Base-by-base conservation (phyloP, 2,113 vertebrate genomes). In the Gasterosteus nipponicus region DNA sequence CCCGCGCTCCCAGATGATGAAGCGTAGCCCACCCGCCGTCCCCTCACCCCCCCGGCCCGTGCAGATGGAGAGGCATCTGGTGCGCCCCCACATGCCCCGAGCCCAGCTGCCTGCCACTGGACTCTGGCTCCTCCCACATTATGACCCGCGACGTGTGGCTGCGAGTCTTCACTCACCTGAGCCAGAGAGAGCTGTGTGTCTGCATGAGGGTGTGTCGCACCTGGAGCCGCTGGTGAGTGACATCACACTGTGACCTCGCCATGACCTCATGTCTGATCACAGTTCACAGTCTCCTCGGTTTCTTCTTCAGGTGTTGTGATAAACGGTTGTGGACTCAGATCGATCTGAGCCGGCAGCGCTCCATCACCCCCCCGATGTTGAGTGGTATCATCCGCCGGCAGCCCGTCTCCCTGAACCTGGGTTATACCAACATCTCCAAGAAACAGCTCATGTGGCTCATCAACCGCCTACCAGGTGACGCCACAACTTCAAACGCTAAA, bases 401-500 rank as follows among this genome's bases (percentile, higher is more conserved):
- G 73, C 96, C 96, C 0, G 92, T 95, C 26, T 95, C 94, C 64
- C 94, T 97, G 29, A 96, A 97, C 92, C 94, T 97, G 69, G 96
- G 96, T 26, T 95, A 93, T 78, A 97, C 96, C 93, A 96, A 95
- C 93, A 96, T 98, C 93, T 97, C 96, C 88, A 96, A 96, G 90
- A 97, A 98, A 42, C 96, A 98, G 89, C 93, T 98, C 9, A 96
- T 97, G 95, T 97, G 96, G 96, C 96, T 97, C 79, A 94, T 97
- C 84, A 97, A 96, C 90, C 94, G 96, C 63, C 85, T 97, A 10
- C 96, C 95, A 92, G 96, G 96, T 82, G 33, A 31, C 0, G 11
- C 6, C 67, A 38, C 5, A 35, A 35, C 22, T 26, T 26, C 1
- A 5, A 33, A 33, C 33, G 33, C 5, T 33, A 5, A 1, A 33